Base-by-base conservation (phyloP, 2,797 vertebrate genomes). In the Cygnus olor region DNA sequence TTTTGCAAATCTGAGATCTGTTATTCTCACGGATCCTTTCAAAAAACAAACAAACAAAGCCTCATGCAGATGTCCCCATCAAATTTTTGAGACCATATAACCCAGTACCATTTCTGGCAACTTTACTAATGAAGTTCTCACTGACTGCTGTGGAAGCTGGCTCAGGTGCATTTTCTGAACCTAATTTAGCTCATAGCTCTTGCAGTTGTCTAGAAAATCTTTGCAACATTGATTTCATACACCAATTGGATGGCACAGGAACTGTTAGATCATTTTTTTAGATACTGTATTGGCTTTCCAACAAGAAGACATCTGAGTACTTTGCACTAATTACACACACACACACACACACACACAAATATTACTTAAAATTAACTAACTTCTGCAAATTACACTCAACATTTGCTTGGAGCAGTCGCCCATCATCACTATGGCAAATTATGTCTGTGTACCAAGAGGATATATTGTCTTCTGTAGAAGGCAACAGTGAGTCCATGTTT, bases 201-300 rank as follows among this genome's bases (percentile, higher is more conserved):
- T 89, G 36, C 18, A 68, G 42, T 60, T 90, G 69, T 56, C 57
- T 47, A 72, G 79, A 92, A 95, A 95, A 90, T 82, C 90, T 93
- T 89, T 95, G 61, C 61, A 82, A 27, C 49, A 93, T 95, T 94
- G 95, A 96, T 85, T 92, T 89, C 13, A 71, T 66, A 77, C 78
- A 56, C 51, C 54, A 82, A 13, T 20, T 80, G 42, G 28, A 87
- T 80, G 54, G 6, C 73, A 56, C 36, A 78, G 81, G 58, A 91
- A 85, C 25, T 27, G 30, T 78, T 88, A 56, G 61, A 90, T 85
- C 81, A 94, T 44, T 87, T 87, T 88, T 87, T 89, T 78, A 80
- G 65, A 76, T 80, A 53, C 27, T 42, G 10, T 25, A 86, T 92
- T 90, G 65, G 15, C 88, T 91, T 93, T 93, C 47, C 21, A 76